These are phyloP conservation scores for Cetoscarus ocellatus DNA, from an alignment of 2,797 vertebrate species.

Conservation along the genomic window DNA sequence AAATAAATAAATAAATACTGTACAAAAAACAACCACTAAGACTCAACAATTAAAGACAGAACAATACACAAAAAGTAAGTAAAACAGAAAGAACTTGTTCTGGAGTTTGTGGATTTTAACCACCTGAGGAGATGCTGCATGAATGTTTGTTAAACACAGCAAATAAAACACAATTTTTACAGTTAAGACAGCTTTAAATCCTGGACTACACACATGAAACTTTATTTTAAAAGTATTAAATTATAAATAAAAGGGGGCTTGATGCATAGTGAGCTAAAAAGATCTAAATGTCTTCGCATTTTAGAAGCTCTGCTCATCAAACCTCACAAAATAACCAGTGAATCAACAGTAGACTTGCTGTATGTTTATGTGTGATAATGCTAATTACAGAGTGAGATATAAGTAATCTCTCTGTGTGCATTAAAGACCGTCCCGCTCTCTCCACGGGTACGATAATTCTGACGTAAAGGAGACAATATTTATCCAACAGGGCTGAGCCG, in stretches of 20 bases:
- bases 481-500: slow-evolving; percentile 17
- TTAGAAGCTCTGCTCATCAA: neutral
- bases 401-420: slow-evolving; percentile 11
- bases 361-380: neutral
- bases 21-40: no score
- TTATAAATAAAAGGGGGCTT: no score
- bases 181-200: neutral
- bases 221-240: neutral
- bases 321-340: neutral
- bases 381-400: neutral
- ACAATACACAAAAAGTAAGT: no score
- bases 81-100: no score
- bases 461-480: slow-evolving; percentile 49
- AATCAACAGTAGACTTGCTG: neutral
- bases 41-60: no score
- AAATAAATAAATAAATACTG: no score
- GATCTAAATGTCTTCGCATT: no score
- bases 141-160: no score
- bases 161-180: no score
- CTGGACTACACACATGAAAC: neutral
- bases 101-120: no score
- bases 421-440: neutral
- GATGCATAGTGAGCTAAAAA: neutral
- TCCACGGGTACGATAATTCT: neutral
- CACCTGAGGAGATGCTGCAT: no score